Base-by-base conservation (phyloP, 2,797 vertebrate genomes). In the Pipistrellus pygmaeus region DNA sequence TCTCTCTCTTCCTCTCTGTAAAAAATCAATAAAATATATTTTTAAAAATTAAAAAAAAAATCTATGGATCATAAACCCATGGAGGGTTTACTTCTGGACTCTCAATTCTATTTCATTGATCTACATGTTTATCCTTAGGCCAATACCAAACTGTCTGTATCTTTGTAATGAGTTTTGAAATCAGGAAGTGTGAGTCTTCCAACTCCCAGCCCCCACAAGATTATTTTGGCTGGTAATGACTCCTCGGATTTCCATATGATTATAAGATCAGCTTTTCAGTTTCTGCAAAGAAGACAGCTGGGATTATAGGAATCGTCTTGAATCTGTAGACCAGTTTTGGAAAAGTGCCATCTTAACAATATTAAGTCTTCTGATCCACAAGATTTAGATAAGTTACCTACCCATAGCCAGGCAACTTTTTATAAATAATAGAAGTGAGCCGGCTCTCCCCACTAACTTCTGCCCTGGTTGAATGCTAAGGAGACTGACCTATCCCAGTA, bases 231-330 rank as follows among this genome's bases (percentile, higher is more conserved):
- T 94, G 1, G n/a, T 73, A n/a, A 23, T 71, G 62, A 18, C 2
- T n/a, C 57, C 18, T 94, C 32, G 35, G 62, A 85, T 96, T 91
- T 85, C n/a, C 35, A n/a, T 53, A 64, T 15, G n/a, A 85, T 89
- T 91, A 75, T 73, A 76, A 55, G 30, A 68, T 55, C 30, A 32
- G 11, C 11, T 80, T 91, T n/a, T 55, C 23, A 62, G 51, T 73
- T 95, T 88, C 80, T 75, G 20, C 30, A 88, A 94, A 84, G 73
- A 80, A 80, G 51, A 41, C 23, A 53, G 25, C 76, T 57, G 13
- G 30, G 21, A 27, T 85, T 44, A 32, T n/a, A 80, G 30, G 35
- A 27, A 35, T 68, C 21, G 15, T 68, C 41, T 66, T 62, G 11
- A 90, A 55, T 86, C n/a, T 14, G 6, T 32, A 71, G 13, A 5